phyloP scores from a whole-genome alignment of 2,888 invertebrate species.

The Drosophila cracens region DNA sequence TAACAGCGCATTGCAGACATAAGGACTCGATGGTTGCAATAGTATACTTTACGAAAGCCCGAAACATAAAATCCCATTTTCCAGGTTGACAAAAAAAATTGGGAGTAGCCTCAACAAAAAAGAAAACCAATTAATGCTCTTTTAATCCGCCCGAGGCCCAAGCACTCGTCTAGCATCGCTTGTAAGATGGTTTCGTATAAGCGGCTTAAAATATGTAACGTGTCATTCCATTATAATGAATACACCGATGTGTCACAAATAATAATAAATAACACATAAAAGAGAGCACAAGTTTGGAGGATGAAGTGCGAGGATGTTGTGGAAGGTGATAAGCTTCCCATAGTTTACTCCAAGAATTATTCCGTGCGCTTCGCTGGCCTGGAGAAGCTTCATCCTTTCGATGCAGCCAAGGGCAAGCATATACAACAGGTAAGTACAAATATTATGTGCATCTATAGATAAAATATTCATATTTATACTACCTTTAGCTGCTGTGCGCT shows the following conservation, averaged over 20 bases:
- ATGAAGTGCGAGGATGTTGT: conserved; percentile 29
- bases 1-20: neutral
- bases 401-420: conserved; percentile 94
- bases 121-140: neutral
- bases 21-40: neutral
- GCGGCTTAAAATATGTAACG: neutral
- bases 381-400: conserved; percentile 94
- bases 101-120: neutral
- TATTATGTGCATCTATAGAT: neutral
- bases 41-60: neutral
- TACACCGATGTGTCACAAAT: neutral
- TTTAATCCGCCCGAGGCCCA: neutral
- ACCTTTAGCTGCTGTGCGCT: conserved; percentile 86
- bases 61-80: neutral
- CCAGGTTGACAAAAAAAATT: neutral
- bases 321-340: conserved; percentile 86
- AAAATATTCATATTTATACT: neutral
- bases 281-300: neutral
- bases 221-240: conserved; percentile 16
- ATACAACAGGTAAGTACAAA: conserved; percentile 86
- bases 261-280: neutral
- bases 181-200: neutral
- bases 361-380: conserved; percentile 93
- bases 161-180: neutral
- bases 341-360: conserved; percentile 92